These are phyloP conservation scores for Otolemur garnettii DNA, from an alignment of 2,113 vertebrate species.

Conservation along the genomic window DNA sequence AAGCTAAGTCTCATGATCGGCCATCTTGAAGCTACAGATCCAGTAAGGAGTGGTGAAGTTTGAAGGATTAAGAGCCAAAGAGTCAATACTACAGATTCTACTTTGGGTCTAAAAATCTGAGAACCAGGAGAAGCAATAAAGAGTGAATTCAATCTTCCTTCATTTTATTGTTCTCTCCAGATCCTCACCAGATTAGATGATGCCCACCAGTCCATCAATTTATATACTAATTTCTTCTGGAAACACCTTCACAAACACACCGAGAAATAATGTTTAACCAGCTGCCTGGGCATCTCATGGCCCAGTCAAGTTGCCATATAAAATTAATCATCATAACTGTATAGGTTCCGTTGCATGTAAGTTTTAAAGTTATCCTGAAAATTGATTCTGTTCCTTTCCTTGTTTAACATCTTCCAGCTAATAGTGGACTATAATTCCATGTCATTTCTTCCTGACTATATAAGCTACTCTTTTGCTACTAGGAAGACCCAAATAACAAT, in stretches of 20 bases:
- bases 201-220: neutral
- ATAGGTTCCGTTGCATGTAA: neutral
- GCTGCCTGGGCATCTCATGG: neutral
- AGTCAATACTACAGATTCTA: neutral
- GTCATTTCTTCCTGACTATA: neutral
- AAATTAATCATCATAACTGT: neutral
- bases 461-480: neutral
- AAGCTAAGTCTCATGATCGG: neutral
- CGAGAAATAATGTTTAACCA: neutral
- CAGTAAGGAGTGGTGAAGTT: neutral
- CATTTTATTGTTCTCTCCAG: too few relatives aligned
- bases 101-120: too few relatives aligned
- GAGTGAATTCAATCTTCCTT: neutral
- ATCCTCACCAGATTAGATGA: neutral
- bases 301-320: neutral
- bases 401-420: neutral
- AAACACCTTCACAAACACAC: neutral
- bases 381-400: neutral
- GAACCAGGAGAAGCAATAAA: neutral
- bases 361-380: constrained; percentile 1
- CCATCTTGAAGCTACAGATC: neutral
- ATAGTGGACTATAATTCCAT: neutral
- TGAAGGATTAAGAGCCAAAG: neutral
- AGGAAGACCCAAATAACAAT: neutral
- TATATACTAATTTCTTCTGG: neutral